A percentile compares a stretch with the other conserved stretches of the same genome.
Evolutionary conservation across 2,797 vertebrate genomes (phyloP).

Genomic region (Synanceia verrucosa): DNA sequence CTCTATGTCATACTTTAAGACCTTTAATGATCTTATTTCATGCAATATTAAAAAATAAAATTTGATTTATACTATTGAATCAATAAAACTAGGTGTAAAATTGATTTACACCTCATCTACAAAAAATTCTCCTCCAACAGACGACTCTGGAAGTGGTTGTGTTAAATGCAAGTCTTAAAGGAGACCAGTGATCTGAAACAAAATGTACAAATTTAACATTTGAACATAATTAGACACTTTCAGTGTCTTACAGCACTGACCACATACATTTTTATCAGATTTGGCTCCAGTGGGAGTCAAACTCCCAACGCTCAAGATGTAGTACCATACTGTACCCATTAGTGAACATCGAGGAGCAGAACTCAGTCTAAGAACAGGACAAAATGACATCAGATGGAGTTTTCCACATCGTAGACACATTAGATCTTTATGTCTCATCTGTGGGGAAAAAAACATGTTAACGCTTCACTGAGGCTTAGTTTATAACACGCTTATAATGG

Average conservation of each 20-base stretch:
- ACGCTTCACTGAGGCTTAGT: conserved; percentile 31
- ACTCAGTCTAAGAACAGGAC: background rate
- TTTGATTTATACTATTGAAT: background rate
- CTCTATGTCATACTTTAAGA: background rate
- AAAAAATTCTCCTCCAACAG: background rate
- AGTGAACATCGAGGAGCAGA: conserved; percentile 3
- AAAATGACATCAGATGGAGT: conserved; percentile 54
- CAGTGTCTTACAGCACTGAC: conserved; percentile 9
- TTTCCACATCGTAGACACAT: conserved; percentile 53
- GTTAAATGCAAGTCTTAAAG: background rate
- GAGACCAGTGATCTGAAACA: background rate
- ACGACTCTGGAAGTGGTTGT: background rate
- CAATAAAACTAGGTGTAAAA: background rate
- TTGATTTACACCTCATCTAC: background rate
- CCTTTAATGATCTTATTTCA: background rate
- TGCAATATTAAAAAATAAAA: too few species aligned
- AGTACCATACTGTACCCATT: conserved; percentile 13
- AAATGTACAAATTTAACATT: conserved; percentile 43
- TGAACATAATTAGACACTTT: conserved; percentile 18
- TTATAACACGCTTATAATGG: conserved; percentile 44
- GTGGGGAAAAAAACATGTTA: conserved; percentile 38
- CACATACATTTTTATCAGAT: conserved; percentile 23
- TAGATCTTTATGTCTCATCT: conserved; percentile 52
- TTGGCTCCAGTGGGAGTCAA: background rate
- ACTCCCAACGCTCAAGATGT: background rate